Evolutionary conservation across 2,888 invertebrate species (phyloP), one percentile per base, ranked within the genome.

Genomic region (Deilephila elpenor): DNA sequence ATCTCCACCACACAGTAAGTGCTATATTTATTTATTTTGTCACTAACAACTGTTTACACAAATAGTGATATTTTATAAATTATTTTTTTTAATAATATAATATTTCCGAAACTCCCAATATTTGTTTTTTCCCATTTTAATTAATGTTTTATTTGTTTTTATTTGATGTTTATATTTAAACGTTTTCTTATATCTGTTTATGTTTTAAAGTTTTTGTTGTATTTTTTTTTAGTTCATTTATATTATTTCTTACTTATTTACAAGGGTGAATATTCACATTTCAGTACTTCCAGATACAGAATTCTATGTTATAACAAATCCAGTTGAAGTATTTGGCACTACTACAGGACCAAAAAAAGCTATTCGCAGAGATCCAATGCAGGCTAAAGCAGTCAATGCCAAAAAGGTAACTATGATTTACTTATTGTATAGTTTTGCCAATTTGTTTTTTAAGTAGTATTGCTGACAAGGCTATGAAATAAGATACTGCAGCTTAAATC

Each of bases 301-400:
- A 86, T 97, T 97, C 85, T 98, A 96, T 91, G 97, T 98, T 19
- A 97, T 98, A 91, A 97, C 97, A 83, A 97, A 97, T 85, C 96
- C 97, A 8, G 96, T 96, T 78, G 97, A 98, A 84, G 97, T 98
- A 8, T 96, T 97, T 87, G 96, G 96, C 59, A 93, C 95, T 29
- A 91, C 95, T 81, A 91, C 86, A 29, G 73, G 86, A 71, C 88
- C 86, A 71, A 93, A 96, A 71, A 95, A 96, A 81, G 78, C 82
- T 7, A 83, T 86, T 53, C 86, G 87, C 44, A 85, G 89, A 73
- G 95, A 96, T 82, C 95, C 96, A 11, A 86, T 96, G 76, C 96
- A 96, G 73, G 95, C 96, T 14, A 95, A 96, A 85, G 96, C 96
- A 78, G 95, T 95, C 19, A 96, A 95, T 79, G 92, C 96, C 19